Base-by-base conservation (phyloP, 2,113 vertebrate genomes). In the Poeciliopsis occidentalis region DNA sequence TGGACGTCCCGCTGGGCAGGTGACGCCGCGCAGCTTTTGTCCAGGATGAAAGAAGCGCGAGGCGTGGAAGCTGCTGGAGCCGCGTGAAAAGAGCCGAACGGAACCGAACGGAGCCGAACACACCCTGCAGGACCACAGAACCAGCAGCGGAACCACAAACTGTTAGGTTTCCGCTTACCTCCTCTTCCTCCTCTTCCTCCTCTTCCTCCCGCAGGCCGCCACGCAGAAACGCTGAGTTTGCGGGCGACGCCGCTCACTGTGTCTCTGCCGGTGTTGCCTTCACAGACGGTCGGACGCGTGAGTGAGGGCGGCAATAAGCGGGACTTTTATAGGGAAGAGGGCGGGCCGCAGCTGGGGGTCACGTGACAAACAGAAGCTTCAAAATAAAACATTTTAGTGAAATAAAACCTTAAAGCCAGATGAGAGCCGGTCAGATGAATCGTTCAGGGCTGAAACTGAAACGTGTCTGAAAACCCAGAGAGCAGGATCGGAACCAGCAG, bases 11-110 rank as follows among this genome's bases (percentile, higher is more conserved):
- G 78, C 47, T 13, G 37, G 30, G 75, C 83, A 88, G 88, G 88
- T 90, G 84, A 88, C 76, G 67, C 37, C 60, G 39, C 15, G 41
- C 3, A 44, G 4, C 76, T 82, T 84, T 87, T 84, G 88, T 90
- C 62, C 27, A n/a, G 17, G 65, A 65, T n/a, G 79, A 79, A 78
- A 73, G n/a, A 26, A 57, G 73, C 73, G 73, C 87, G 76, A 81
- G 67, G 47, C 68, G 57, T 90, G 75, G 90, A 92, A 89, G 19
- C 76, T 87, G 79, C 87, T 88, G 82, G 88, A 87, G 27, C 70
- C 34, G 32, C 12, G 57, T 47, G 44, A 47, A 47, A 19, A 47
- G 44, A 47, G 4, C 44, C 44, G 44, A 19, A 17, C 44, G 17
- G 44, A 47, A 1, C 41, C 41, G 41, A 44, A 32, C 17, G 47